Conservation (phyloP, 1,140 invertebrate genomes). For the Periplaneta americana region DNA sequence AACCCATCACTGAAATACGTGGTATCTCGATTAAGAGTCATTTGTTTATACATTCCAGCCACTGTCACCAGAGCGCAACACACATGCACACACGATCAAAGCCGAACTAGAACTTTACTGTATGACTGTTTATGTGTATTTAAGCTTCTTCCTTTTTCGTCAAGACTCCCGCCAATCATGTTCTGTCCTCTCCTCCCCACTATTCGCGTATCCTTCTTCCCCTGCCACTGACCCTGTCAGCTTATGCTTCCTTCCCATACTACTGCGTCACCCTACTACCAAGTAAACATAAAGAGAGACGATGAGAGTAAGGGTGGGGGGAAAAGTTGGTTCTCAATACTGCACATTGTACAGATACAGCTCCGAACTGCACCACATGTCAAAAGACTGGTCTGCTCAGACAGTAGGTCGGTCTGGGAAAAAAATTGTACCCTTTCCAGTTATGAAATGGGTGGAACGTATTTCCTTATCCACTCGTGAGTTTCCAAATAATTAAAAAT, state of each 20-base stretch:
- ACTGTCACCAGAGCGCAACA: not conserved
- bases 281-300: not conserved
- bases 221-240: not conserved
- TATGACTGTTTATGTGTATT: not conserved
- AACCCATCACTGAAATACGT: too few species aligned
- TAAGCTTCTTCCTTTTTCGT: not conserved
- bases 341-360: too few species aligned
- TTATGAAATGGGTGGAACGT: too few species aligned
- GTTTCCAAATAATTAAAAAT: too few species aligned
- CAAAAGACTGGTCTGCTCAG: too few species aligned
- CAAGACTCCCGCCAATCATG: not conserved
- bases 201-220: not conserved
- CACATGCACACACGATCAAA: not conserved
- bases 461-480: too few species aligned
- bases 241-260: not conserved
- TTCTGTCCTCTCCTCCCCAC: not conserved
- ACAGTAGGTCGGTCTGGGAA: too few species aligned
- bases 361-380: too few species aligned
- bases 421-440: too few species aligned
- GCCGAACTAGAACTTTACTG: not conserved
- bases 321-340: too few species aligned
- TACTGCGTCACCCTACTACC: not conserved
- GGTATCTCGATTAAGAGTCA: too few species aligned
- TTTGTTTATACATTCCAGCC: not conserved
- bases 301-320: not conserved